phyloP scores from a whole-genome alignment of 92 coral and sea anemone species.

The Plumapathes pennacea region DNA sequence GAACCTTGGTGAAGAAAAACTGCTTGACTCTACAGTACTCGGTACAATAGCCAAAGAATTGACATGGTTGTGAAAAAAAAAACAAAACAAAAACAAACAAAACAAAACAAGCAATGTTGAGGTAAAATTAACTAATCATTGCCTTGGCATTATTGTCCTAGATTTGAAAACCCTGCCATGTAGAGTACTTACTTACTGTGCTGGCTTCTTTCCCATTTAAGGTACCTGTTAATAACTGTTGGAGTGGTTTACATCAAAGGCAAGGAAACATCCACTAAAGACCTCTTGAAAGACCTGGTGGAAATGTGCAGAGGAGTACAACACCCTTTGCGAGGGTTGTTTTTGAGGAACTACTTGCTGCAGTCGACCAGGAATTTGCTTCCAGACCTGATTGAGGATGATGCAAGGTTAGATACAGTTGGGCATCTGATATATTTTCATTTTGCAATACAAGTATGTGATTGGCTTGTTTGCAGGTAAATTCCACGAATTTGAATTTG shows the following conservation, averaged over 20 bases:
- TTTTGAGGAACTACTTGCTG: constrained; percentile 84
- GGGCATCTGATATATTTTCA: no score
- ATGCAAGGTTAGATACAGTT: constrained; percentile 41
- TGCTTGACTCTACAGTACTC: no score
- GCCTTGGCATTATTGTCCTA: not conserved
- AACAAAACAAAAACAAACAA: no score
- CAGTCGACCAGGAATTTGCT: constrained; percentile 91
- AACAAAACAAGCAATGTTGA: no score
- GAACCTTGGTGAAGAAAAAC: no score
- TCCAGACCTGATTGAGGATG: constrained; percentile 80
- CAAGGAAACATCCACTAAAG: constrained; percentile 90
- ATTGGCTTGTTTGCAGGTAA: no score
- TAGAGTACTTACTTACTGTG: not conserved
- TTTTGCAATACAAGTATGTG: no score
- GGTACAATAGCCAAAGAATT: no score
- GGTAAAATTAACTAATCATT: no score
- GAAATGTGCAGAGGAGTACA: constrained; percentile 99
- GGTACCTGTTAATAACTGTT: constrained; percentile 91
- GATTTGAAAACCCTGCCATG: not conserved
- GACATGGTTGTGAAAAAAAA: no score
- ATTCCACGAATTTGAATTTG: no score
- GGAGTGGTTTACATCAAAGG: constrained; percentile 97
- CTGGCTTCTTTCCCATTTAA: constrained; percentile 4
- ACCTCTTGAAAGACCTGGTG: constrained; percentile 91
- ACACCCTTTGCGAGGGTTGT: constrained; percentile 94